Base-by-base conservation (phyloP, 1,140 invertebrate genomes). In the Drosophila pectinifera region DNA sequence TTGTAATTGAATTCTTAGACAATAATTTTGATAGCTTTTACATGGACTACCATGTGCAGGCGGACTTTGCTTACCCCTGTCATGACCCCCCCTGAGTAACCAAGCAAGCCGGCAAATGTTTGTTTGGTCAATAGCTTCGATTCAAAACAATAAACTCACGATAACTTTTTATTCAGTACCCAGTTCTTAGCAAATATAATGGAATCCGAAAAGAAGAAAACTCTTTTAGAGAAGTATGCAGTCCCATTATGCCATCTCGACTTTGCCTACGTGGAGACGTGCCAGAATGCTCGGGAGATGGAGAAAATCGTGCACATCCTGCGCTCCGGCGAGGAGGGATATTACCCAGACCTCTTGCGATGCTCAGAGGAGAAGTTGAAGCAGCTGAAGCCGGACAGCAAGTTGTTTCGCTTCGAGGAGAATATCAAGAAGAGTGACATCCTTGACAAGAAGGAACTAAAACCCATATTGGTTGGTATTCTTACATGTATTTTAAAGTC, bases 261-360 rank as follows among this genome's bases (percentile, higher is more conserved):
- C 51, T 95, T 94, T 78, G 92, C 86, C 20, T 95, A 95, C 57
- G 92, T 95, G 26, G 82, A 93, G 8, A 90, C 90, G 20, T 95
- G 95, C 55, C 85, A 63, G 18, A 91, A 95, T 84, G 84, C 78
- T 0, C 93, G 93, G 48, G 93, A 94, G 90, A 77, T 95, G 55
- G 95, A 95, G 81, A 94, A 92, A 73, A 95, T 95, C 20, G 75
- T 95, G 6, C 89, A 92, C 45, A 93, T 95, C 38, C 83, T 95
- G 16, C 92, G 93, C 63, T 95, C 95, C 34, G 95, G 95, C n/a
- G 94, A 96, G 91, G 95, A 96, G 92, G 95, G 95, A 2, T 86
- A 90, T 61, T 96, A 93, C 92, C 95, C 95, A 7, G 93, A 95
- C 59, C 91, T 96, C 34, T 91, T 92, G 0, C 92, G 90, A 36